Conservation (phyloP, 2,113 vertebrate species). For the Eidolon helvum region DNA sequence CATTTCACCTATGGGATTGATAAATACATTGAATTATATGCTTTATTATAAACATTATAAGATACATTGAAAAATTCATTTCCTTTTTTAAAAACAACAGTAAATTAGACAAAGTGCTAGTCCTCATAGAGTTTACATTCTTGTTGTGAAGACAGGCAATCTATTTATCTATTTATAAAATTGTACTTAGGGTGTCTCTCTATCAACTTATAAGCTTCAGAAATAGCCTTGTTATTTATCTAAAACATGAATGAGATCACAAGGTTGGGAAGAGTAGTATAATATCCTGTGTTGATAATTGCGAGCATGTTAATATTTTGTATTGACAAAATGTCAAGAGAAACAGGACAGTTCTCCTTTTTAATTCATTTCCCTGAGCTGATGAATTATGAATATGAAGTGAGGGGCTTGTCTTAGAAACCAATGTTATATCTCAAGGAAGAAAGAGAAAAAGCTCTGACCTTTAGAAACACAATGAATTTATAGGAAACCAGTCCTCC, state of each 20-base stretch:
- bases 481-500: constrained; percentile 31
- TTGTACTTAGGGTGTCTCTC: neutral
- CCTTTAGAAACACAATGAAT: constrained; percentile 62
- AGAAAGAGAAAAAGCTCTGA: constrained; percentile 38
- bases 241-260: neutral
- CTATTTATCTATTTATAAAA: neutral
- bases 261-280: neutral
- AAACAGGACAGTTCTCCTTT: neutral
- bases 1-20: neutral
- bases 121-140: neutral
- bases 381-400: constrained; percentile 48
- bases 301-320: neutral
- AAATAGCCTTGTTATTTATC: neutral
- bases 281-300: neutral
- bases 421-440: neutral
- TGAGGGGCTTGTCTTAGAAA: neutral
- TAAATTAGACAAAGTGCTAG: neutral
- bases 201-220: neutral
- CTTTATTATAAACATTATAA: neutral
- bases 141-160: neutral
- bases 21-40: neutral
- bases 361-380: neutral
- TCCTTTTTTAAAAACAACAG: neutral
- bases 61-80: neutral
- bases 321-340: neutral